Percentiles rank a stretch among this genome's conserved stretches.
phyloP scores from a whole-genome alignment of 2,797 vertebrate species.

The Acanthiza pusilla region DNA sequence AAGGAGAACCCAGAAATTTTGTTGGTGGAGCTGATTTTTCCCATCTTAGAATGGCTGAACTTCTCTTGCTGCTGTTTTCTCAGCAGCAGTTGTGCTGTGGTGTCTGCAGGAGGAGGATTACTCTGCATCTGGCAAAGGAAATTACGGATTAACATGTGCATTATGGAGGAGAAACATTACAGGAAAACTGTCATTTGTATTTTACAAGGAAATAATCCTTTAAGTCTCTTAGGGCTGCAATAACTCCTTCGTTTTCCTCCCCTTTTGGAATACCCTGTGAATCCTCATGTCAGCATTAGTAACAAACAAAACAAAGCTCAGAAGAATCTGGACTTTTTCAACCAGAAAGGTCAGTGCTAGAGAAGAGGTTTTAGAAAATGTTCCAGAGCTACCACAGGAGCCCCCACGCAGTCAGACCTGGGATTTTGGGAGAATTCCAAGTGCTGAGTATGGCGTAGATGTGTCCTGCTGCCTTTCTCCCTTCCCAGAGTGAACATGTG shows the following conservation, averaged over 20 bases:
- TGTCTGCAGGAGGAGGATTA: conserved; percentile 54
- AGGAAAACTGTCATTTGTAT: conserved; percentile 54
- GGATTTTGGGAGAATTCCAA: not conserved
- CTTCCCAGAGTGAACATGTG: fast-evolving
- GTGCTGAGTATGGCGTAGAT: not conserved
- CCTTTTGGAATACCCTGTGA: not conserved
- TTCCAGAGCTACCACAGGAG: not conserved
- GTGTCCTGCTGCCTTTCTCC: not conserved
- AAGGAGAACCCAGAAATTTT: not conserved
- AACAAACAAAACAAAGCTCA: not conserved
- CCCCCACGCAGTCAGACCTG: fast-evolving
- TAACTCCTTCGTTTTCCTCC: not conserved
- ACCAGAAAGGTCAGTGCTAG: not conserved
- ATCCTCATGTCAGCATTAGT: not conserved
- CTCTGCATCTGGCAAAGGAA: conserved; percentile 50
- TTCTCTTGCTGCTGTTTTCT: not conserved
- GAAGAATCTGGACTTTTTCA: not conserved
- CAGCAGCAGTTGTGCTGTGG: not conserved
- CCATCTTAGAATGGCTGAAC: not conserved
- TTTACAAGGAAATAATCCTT: conserved; percentile 66
- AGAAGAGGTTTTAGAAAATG: not conserved
- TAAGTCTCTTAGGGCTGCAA: conserved; percentile 58
- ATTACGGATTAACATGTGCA: conserved; percentile 53
- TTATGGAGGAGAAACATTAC: conserved; percentile 45
- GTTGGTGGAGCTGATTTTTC: not conserved